Evolutionary conservation across 2,888 invertebrate genomes (phyloP), one percentile per base, ranked within the genome.

Genomic region (Troides helena): DNA sequence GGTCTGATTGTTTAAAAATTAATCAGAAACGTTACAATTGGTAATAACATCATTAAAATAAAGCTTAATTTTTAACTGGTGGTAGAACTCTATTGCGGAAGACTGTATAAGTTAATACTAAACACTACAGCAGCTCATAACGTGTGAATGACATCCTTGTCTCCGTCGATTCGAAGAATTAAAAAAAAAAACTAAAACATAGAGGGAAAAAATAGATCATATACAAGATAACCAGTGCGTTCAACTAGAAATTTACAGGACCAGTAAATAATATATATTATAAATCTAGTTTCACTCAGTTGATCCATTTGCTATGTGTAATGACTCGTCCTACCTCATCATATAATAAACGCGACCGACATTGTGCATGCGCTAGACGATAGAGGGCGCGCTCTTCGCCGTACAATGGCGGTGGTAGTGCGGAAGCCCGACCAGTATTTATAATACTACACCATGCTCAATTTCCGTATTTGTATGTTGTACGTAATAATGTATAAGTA

Each of bases 401-500:
- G 76, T 14, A 73, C 73, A 72, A 21, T 67, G 73, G 71, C 66
- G 72, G 74, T 76, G 70, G 66, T 65, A 30, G 65, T 69, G 70
- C 23, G 17, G 63, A 23, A 14, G 63, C 39, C 67, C 58, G 78
- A 85, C 82, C 87, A 86, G 86, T 90, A 87, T 89, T 90, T 85
- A 79, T 85, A 83, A 85, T 86, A 87, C 83, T 84, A 82, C 70
- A 62, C 86, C 86, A 84, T 92, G 92, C 92, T 92, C 92, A 92
- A 92, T 91, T 87, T 88, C 90, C 87, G 85, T 89, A 85, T 88
- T 84, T 88, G 81, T 90, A 86, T 87, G 87, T 89, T 88, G 86
- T 92, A 87, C 86, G 83, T 84, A 82, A 21, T 88, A 89, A 88
- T 87, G 86, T 91, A 30, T 88, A 83, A 74, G 72, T 85, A 82